phyloP scores from a whole-genome alignment of 2,113 vertebrate species.

The Pygoscelis antarcticus region DNA sequence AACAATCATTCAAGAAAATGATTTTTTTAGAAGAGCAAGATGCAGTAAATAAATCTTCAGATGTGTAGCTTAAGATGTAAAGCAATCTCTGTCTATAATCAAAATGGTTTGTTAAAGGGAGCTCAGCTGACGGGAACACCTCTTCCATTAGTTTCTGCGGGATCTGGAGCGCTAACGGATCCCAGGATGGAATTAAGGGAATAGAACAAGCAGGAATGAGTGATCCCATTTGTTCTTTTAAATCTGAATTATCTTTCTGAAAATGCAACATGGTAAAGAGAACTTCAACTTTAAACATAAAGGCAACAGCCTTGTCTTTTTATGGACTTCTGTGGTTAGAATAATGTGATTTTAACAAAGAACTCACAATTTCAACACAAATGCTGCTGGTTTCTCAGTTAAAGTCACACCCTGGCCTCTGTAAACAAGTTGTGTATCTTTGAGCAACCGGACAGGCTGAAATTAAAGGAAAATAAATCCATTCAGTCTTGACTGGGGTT shows the following conservation, averaged over 20 bases:
- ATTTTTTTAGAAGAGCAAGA: background rate
- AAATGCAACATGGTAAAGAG: background rate
- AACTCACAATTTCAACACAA: background rate
- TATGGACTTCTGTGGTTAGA: background rate
- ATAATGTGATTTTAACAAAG: background rate
- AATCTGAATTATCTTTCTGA: background rate
- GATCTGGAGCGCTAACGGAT: background rate
- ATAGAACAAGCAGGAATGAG: background rate
- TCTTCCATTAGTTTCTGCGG: rapidly evolving
- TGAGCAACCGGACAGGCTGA: background rate
- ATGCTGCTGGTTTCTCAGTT: background rate
- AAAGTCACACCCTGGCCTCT: background rate
- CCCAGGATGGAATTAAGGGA: background rate
- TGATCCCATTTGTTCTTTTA: background rate
- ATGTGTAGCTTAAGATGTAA: background rate
- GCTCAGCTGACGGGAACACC: background rate
- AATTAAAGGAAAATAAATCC: background rate
- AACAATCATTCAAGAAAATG: background rate
- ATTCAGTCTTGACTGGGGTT: background rate
- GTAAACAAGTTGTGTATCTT: background rate
- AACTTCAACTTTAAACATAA: background rate
- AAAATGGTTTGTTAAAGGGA: background rate
- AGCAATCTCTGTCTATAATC: background rate
- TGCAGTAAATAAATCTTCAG: too few species aligned
- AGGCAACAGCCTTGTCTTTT: background rate